These are phyloP conservation scores for Cladorhizidae sp. DNA, from an alignment of 37 sponge, comb jelly and placozoan species.

Conservation along the genomic window DNA sequence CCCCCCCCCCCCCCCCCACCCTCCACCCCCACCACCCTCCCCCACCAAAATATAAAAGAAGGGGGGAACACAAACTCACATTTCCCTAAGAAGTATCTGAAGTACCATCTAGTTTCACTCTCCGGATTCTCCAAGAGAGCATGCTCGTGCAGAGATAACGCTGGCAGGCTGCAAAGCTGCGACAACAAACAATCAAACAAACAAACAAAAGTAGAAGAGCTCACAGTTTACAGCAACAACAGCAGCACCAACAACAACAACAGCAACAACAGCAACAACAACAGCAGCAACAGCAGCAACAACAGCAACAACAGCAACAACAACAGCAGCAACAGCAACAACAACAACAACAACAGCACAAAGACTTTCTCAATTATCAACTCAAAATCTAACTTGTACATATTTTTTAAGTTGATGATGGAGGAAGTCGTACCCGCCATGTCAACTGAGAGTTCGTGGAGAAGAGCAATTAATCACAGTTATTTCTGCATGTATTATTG, in stretches of 20 bases:
- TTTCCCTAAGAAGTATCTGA: slow-evolving; percentile 93
- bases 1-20: slow-evolving; percentile 3
- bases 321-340: too few species aligned
- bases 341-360: too few species aligned
- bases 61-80: slow-evolving; percentile 49
- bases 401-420: too few species aligned
- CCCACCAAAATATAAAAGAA: background rate
- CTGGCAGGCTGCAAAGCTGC: background rate
- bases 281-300: too few species aligned
- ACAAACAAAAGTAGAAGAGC: too few species aligned
- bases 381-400: background rate
- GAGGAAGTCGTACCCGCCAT: too few species aligned
- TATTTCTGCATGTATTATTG: too few species aligned
- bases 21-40: background rate
- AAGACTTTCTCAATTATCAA: background rate
- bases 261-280: too few species aligned
- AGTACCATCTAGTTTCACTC: slow-evolving; percentile 93
- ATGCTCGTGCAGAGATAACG: slow-evolving; percentile 5
- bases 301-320: too few species aligned
- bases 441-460: too few species aligned
- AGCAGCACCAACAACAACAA: too few species aligned
- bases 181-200: background rate
- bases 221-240: too few species aligned
- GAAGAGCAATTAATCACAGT: background rate
- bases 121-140: slow-evolving; percentile 90